phyloP scores from a whole-genome alignment of 2,888 invertebrate genomes.

The Tetrapedia diversipes region DNA sequence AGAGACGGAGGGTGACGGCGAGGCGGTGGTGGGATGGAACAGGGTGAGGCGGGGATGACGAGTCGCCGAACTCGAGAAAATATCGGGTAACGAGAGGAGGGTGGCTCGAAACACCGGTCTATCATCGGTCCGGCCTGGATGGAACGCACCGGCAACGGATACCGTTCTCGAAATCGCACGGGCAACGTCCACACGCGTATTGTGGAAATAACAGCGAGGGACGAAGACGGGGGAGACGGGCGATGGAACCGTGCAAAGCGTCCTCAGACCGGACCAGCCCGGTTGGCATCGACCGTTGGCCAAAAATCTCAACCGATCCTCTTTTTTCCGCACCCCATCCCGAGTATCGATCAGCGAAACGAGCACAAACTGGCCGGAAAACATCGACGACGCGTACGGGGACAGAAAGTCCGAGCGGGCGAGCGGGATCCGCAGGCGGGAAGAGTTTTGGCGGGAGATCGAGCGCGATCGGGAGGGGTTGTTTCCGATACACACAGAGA shows the following conservation, averaged over 20 bases:
- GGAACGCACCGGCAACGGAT: no score
- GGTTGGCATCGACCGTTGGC: constrained; percentile 42
- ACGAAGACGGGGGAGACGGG: background rate
- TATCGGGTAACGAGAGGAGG: constrained; percentile 29
- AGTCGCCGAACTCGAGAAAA: constrained; percentile 5
- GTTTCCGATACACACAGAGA: constrained; percentile 32
- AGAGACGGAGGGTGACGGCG: background rate
- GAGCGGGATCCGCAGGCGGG: no score
- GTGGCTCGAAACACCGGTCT: background rate
- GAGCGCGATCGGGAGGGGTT: constrained; percentile 3
- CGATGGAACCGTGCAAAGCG: background rate
- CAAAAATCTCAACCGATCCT: constrained; percentile 51
- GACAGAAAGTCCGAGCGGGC: background rate
- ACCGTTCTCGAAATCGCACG: constrained; percentile 2
- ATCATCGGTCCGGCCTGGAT: no score
- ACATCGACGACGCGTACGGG: background rate
- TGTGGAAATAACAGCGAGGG: constrained; percentile 26
- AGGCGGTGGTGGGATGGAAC: no score
- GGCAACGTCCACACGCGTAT: background rate
- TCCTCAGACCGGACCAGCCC: constrained; percentile 12
- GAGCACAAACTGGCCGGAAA: no score
- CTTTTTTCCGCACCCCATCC: constrained; percentile 34
- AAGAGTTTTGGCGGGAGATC: background rate
- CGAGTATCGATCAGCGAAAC: no score
- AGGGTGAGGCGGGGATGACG: no score